A percentile compares a stretch with the other conserved stretches of the same genome.
Conservation (phyloP, 2,113 vertebrate genomes). For the Hippolais icterina region DNA sequence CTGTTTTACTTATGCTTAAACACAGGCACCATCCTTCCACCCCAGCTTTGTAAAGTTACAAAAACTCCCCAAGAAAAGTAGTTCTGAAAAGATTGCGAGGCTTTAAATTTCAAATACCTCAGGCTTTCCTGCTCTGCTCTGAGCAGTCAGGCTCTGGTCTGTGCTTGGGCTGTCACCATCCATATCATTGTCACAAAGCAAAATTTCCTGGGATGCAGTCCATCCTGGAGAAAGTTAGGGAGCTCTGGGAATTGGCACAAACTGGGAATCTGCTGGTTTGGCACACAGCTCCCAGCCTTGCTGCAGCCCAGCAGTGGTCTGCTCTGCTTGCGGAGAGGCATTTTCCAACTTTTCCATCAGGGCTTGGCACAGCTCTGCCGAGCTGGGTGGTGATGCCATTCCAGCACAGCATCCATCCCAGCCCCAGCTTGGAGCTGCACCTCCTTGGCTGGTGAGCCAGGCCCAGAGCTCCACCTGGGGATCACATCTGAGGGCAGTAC, state of each 20-base stretch:
- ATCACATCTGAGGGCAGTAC: neutral
- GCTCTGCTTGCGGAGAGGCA: neutral
- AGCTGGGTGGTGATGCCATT: neutral
- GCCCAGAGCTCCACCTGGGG: neutral
- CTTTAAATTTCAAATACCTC: neutral
- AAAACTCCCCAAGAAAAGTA: constrained; percentile 49
- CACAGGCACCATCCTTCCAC: constrained; percentile 20
- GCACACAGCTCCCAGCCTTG: neutral
- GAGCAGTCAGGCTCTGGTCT: neutral
- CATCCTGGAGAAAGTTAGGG: neutral
- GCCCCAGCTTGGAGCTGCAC: neutral
- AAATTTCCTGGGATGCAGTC: neutral
- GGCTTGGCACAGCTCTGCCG: neutral
- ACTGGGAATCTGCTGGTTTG: neutral
- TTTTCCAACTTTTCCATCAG: neutral
- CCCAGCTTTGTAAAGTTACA: constrained; percentile 46
- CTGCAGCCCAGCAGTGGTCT: neutral
- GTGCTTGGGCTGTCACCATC: neutral
- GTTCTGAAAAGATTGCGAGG: neutral
- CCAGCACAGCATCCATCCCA: neutral
- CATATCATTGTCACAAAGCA: neutral
- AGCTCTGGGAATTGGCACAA: neutral
- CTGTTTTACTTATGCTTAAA: constrained; percentile 75
- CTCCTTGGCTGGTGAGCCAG: neutral
- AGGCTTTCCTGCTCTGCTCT: neutral